Evolutionary conservation across 2,797 vertebrate genomes (phyloP).

Genomic region (Merluccius polli): DNA sequence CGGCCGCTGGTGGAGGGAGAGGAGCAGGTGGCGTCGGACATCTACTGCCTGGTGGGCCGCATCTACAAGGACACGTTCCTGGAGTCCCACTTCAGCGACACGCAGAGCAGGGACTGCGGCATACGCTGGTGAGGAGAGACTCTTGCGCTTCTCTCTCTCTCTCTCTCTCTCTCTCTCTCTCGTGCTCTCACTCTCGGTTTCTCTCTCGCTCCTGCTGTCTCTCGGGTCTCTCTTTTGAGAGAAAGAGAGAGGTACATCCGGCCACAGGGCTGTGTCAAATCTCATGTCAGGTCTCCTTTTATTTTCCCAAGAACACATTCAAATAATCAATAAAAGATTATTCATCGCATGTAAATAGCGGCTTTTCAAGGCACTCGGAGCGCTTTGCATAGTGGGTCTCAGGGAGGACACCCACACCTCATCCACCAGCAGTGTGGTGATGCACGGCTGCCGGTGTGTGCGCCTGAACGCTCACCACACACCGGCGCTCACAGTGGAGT

Average conservation of each 20-base stretch:
- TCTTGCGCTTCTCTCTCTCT: too few relatives aligned
- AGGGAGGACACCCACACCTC: not conserved
- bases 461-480: not conserved
- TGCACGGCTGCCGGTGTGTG: not conserved
- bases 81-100: constrained; percentile 89
- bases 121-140: constrained; percentile 85
- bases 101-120: constrained; percentile 85
- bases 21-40: constrained; percentile 92
- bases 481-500: not conserved
- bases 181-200: too few relatives aligned
- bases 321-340: not conserved
- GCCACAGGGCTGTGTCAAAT: too few relatives aligned
- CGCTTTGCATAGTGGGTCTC: not conserved
- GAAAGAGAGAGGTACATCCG: too few relatives aligned
- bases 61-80: constrained; percentile 97
- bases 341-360: not conserved
- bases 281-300: too few relatives aligned
- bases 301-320: too few relatives aligned
- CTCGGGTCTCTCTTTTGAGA: too few relatives aligned
- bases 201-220: too few relatives aligned
- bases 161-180: too few relatives aligned
- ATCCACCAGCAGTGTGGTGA: not conserved
- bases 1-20: constrained; percentile 87
- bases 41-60: constrained; percentile 94
- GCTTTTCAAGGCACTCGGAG: too few relatives aligned